Evolutionary conservation across 1,140 invertebrate genomes (phyloP).

Genomic region (Xylocopa sonorina): DNA sequence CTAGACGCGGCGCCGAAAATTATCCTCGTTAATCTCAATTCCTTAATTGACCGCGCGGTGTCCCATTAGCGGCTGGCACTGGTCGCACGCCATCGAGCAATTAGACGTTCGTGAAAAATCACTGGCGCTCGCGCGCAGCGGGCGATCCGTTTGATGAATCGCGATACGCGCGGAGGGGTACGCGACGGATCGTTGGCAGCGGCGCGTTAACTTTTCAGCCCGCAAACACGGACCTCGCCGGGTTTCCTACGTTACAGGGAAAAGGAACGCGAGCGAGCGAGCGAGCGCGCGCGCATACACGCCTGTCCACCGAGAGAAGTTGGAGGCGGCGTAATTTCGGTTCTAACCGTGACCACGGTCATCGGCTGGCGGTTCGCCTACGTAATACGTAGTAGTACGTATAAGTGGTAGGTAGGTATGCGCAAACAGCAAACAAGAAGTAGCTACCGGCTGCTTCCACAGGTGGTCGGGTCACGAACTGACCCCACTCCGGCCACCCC

Average conservation of each 20-base stretch:
- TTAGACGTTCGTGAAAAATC: conserved; percentile 17
- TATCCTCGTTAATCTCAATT: conserved; percentile 16
- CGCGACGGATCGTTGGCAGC: not conserved
- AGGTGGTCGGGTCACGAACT: conserved; percentile 79
- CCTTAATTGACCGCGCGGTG: conserved; percentile 11
- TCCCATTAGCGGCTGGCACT: not conserved
- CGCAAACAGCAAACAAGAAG: conserved; percentile 75
- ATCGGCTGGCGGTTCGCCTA: conserved; percentile 67
- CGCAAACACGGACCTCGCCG: not conserved
- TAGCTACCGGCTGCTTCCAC: conserved; percentile 76
- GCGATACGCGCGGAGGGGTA: not conserved
- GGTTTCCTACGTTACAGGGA: not conserved
- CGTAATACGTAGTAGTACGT: conserved; percentile 75
- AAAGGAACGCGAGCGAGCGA: not conserved
- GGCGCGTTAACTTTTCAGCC: not conserved
- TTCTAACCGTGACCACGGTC: conserved; percentile 61
- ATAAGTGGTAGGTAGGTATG: conserved; percentile 74
- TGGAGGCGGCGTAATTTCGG: conserved; percentile 38
- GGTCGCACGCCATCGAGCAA: conserved; percentile 1
- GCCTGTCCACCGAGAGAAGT: no score
- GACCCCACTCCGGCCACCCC: conserved; percentile 71
- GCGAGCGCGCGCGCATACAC: not conserved
- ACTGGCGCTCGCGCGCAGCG: not conserved
- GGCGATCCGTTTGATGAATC: conserved; percentile 7
- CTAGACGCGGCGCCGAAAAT: not conserved